Conservation (phyloP, 2,797 vertebrate genomes). For the Gambusia yucatana region DNA sequence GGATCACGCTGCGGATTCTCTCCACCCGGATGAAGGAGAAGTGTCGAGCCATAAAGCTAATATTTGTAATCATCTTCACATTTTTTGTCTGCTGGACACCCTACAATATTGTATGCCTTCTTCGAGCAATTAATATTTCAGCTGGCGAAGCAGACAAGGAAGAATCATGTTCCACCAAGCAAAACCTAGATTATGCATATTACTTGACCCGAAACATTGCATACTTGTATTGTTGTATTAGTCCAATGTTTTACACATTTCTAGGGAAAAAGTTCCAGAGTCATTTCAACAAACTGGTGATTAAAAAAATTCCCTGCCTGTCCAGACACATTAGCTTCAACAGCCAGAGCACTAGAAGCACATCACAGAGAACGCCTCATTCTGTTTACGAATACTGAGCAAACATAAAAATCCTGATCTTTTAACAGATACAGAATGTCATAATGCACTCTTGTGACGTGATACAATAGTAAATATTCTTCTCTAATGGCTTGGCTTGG, state of each 20-base stretch:
- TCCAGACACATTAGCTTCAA: slow-evolving; percentile 57
- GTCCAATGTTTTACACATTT: slow-evolving; percentile 85
- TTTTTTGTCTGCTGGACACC: slow-evolving; percentile 86
- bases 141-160: not conserved
- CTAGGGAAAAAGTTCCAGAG: slow-evolving; percentile 84
- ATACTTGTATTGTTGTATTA: slow-evolving; percentile 83
- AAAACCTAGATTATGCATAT: slow-evolving; percentile 68
- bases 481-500: not conserved
- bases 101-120: slow-evolving; percentile 80
- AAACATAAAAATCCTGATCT: not conserved
- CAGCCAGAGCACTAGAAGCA: slow-evolving; percentile 72
- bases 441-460: not conserved
- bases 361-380: slow-evolving; percentile 70
- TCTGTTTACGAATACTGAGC: slow-evolving; percentile 63
- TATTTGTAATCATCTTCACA: slow-evolving; percentile 80
- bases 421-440: not conserved
- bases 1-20: slow-evolving; percentile 77
- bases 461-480: not conserved
- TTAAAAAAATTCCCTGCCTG: slow-evolving; percentile 70
- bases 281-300: slow-evolving; percentile 74
- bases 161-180: accelerated
- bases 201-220: slow-evolving; percentile 81
- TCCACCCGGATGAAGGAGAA: slow-evolving; percentile 79
- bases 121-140: slow-evolving; percentile 55
- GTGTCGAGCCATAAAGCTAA: slow-evolving; percentile 80